These are phyloP conservation scores for Halcyon leucocephala DNA, from an alignment of 2,797 vertebrate genomes.

Conservation along the genomic window DNA sequence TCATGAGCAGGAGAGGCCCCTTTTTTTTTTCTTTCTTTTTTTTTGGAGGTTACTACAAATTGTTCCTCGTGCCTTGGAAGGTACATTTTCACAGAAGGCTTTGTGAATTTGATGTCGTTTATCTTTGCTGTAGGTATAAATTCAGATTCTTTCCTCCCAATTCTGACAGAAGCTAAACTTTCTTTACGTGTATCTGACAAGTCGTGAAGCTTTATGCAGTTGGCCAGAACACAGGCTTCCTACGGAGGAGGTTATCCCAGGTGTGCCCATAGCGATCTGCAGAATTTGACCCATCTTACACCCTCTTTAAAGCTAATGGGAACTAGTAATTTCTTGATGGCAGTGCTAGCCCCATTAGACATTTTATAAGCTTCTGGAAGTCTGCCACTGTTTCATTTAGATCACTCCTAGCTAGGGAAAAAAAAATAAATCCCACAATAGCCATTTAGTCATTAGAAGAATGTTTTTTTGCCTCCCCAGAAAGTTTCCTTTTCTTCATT, in stretches of 20 bases:
- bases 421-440: not conserved
- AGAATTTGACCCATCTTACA: not conserved
- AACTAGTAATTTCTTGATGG: conserved; percentile 37
- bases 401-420: not conserved
- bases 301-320: not conserved
- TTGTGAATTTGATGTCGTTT: not conserved
- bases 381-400: conserved; percentile 44
- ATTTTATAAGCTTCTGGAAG: conserved; percentile 51
- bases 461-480: not conserved
- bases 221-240: not conserved
- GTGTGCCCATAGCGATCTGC: not conserved
- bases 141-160: not conserved
- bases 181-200: not conserved
- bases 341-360: not conserved
- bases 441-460: conserved; percentile 9
- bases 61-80: not conserved
- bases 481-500: not conserved
- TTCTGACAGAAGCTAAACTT: not conserved
- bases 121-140: not conserved
- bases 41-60: not conserved
- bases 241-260: not conserved
- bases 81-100: not conserved
- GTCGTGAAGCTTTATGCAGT: fast-evolving
- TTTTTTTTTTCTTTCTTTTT: too few species aligned
- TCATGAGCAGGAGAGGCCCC: not conserved